phyloP scores from a whole-genome alignment of 1,140 invertebrate species.

The Drosophila ohnishii region DNA sequence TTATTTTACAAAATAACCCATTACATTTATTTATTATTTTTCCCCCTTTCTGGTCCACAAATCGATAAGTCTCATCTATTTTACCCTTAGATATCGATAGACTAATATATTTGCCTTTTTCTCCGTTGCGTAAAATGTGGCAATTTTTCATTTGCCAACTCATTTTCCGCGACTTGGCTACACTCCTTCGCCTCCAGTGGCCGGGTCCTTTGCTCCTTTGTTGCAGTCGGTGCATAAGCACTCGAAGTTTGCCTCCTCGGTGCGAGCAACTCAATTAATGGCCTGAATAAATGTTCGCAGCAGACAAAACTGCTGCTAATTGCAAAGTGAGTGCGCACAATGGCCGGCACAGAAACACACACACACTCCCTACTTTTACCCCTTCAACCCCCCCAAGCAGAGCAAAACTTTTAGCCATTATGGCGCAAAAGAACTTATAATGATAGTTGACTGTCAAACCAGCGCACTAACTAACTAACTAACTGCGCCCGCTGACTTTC shows the following conservation, averaged over 20 bases:
- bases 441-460: conserved; percentile 79
- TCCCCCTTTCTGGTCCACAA: background rate
- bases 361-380: conserved; percentile 9
- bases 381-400: background rate
- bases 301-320: conserved; percentile 81
- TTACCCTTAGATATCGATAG: background rate
- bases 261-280: conserved; percentile 77
- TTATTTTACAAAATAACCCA: too few species aligned
- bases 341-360: conserved; percentile 36
- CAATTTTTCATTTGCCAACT: conserved; percentile 28
- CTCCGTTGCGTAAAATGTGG: conserved; percentile 15
- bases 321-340: conserved; percentile 69
- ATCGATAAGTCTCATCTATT: background rate
- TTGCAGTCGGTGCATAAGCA: conserved; percentile 46
- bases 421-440: conserved; percentile 76
- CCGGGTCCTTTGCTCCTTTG: conserved; percentile 12
- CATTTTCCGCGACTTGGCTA: conserved; percentile 25
- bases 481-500: conserved; percentile 56
- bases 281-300: conserved; percentile 68
- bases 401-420: conserved; percentile 72
- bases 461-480: conserved; percentile 59
- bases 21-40: too few species aligned
- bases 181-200: conserved; percentile 7
- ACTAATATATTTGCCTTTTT: background rate
- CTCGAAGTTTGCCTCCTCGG: conserved; percentile 40